phyloP scores from a whole-genome alignment of 1,140 invertebrate species.

The Lepidotrigona ventralis region DNA sequence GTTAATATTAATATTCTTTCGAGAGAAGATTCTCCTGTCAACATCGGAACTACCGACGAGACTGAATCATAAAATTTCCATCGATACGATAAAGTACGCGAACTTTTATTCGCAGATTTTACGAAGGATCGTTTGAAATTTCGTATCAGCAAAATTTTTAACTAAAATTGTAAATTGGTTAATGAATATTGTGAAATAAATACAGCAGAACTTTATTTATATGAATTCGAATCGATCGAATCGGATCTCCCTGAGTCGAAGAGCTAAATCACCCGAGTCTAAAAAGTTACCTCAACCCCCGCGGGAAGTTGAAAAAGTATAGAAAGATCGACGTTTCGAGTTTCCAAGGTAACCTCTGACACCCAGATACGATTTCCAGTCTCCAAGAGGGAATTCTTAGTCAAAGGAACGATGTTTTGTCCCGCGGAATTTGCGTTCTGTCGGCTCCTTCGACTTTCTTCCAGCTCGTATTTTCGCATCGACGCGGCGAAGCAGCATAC shows the following conservation, averaged over 20 bases:
- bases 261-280: neutral
- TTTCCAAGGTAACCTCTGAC: neutral
- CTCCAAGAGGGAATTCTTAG: neutral
- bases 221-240: too few relatives aligned
- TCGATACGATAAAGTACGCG: too few relatives aligned
- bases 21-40: too few relatives aligned
- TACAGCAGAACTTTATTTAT: too few relatives aligned
- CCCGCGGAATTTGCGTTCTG: neutral
- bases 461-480: conserved; percentile 32
- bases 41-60: too few relatives aligned
- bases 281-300: neutral
- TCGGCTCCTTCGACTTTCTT: neutral
- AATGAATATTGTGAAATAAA: too few relatives aligned
- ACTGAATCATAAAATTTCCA: too few relatives aligned
- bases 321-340: neutral
- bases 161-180: too few relatives aligned
- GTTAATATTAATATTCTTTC: neutral
- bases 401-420: neutral
- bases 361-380: neutral
- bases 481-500: neutral
- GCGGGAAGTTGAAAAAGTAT: neutral
- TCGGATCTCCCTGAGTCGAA: too few relatives aligned
- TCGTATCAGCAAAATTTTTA: too few relatives aligned
- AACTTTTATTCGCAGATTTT: too few relatives aligned
- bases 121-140: too few relatives aligned